These are phyloP conservation scores for Andricus grossulariae DNA, from an alignment of 1,140 invertebrate genomes.

Conservation along the genomic window DNA sequence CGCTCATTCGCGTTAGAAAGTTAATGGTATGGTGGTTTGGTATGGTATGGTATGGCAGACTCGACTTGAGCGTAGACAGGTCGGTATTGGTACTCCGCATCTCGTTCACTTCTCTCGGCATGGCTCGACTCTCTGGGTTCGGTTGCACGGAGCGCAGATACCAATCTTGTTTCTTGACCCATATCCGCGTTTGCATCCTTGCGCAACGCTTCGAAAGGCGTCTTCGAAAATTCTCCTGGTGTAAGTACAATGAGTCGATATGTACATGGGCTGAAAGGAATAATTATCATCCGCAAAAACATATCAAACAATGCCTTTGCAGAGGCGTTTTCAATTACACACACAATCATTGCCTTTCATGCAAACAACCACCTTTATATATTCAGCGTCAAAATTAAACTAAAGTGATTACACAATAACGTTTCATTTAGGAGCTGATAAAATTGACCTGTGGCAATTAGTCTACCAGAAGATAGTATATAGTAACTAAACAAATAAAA, in stretches of 20 bases:
- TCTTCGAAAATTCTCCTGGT: conserved; percentile 65
- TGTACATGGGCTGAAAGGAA: background rate
- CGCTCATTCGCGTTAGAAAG: conserved; percentile 72
- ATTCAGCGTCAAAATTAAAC: background rate
- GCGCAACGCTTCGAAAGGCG: conserved; percentile 68
- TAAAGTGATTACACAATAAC: no score
- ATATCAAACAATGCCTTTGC: conserved; percentile 24
- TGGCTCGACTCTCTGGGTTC: background rate
- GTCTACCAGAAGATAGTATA: no score
- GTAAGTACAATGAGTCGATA: background rate
- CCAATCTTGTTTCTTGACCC: conserved; percentile 75
- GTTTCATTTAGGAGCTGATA: no score
- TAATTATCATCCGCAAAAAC: conserved; percentile 17
- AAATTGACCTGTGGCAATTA: no score
- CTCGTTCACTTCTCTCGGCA: conserved; percentile 53
- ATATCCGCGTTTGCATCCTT: conserved; percentile 73
- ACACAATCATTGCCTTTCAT: conserved; percentile 16
- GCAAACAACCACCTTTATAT: background rate
- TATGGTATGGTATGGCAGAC: conserved; percentile 32
- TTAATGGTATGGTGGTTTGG: conserved; percentile 48
- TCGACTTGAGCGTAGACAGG: conserved; percentile 47
- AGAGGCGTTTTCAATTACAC: conserved; percentile 28
- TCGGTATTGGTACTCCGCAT: conserved; percentile 57
- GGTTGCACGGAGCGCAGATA: conserved; percentile 64
- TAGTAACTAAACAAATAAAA: no score